phyloP scores from a whole-genome alignment of 1,140 invertebrate species.

The Diorhabda elongata region DNA sequence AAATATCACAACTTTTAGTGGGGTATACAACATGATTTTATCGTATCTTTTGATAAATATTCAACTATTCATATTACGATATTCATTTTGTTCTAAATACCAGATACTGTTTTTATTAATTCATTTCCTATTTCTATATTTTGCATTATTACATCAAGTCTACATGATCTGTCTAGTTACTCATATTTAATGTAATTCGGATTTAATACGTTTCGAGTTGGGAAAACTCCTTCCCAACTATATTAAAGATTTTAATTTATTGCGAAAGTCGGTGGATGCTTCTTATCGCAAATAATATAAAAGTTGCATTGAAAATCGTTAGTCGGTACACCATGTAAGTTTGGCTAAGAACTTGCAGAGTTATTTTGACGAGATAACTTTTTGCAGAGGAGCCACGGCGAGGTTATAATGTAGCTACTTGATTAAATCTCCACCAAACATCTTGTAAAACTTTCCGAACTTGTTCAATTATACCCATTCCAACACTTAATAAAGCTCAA shows the following conservation, averaged over 20 bases:
- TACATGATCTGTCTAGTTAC: neutral
- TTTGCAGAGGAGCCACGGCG: slow-evolving; percentile 1
- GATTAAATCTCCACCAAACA: slow-evolving; percentile 19
- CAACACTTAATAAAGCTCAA: slow-evolving; percentile 16
- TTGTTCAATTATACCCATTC: slow-evolving; percentile 19
- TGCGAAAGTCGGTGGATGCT: neutral
- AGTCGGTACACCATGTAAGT: neutral
- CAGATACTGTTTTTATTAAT: neutral
- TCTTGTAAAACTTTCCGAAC: slow-evolving; percentile 19
- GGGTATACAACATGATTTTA: too few relatives aligned
- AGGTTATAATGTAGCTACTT: slow-evolving; percentile 16
- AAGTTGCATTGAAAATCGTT: neutral
- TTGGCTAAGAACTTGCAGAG: neutral
- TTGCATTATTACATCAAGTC: neutral
- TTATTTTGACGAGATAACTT: slow-evolving; percentile 17
- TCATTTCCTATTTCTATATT: neutral
- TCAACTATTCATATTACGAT: too few relatives aligned
- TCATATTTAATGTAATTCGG: neutral
- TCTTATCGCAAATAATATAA: neutral
- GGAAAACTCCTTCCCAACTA: neutral
- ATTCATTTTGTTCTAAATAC: too few relatives aligned
- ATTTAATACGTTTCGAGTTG: neutral
- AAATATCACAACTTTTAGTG: too few relatives aligned
- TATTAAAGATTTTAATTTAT: neutral
- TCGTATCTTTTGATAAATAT: too few relatives aligned